Evolutionary conservation across 1,140 invertebrate species (phyloP), one percentile per base, ranked within the genome.

Genomic region (Eupeodes corollae): DNA sequence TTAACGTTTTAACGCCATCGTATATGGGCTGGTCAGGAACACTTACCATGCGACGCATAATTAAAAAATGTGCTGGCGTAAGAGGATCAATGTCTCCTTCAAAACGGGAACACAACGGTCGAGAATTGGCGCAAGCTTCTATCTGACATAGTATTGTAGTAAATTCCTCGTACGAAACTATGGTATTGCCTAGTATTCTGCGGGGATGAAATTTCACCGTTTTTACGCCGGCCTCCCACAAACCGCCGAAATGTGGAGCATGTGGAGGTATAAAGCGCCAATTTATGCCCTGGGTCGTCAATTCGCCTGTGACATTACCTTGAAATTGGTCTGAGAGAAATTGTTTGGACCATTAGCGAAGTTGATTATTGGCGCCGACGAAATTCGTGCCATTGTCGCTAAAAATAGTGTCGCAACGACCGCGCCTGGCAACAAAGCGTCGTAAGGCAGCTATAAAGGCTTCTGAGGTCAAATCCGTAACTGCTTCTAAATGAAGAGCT

Each of bases 61-160:
- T 58, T 10, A 69, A 45, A 47, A 70, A 69, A 52, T 69, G 61
- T 14, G 55, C 62, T 51, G 63, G 59, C 21, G 63, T 66, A 10
- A 67, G 50, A 13, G 42, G 12, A 30, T 44, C 13, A 13, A 44
- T 37, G 10, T 44, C 37, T 13, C 50, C 44, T 18, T 45, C 35
- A 40, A 51, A 26, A 42, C 45, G 47, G 15, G 41, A 43, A 16
- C 39, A 47, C 6, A 57, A 39, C 14, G 59, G 57, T 10, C 67
- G n/a, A 5, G 60, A 66, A 41, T 69, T 69, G 6, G 68, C 19
- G 18, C 52, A 54, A 5, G 63, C 63, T 48, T 69, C 65, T 18
- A 65, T 55, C 47, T 65, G 59, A 43, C 35, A 32, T 2, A 67
- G 38, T 6, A 65, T 15, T 0, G 58, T 67, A 1, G 48, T 52